These are phyloP conservation scores for Dendrocopos noguchii DNA, from an alignment of 2,113 vertebrate species.

Conservation along the genomic window DNA sequence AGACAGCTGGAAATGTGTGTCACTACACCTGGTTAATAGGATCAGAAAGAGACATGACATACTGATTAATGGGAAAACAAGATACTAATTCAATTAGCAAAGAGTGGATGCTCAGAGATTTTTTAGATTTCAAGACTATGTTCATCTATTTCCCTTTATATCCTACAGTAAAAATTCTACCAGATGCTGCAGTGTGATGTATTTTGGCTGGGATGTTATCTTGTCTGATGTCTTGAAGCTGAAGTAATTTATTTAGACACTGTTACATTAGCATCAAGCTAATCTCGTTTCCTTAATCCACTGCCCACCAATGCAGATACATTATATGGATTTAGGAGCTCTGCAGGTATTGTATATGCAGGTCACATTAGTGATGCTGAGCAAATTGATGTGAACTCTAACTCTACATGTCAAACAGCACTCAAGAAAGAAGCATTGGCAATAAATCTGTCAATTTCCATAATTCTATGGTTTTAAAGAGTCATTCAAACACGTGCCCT, in stretches of 20 bases:
- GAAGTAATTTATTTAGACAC: constrained; percentile 59
- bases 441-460: constrained; percentile 15
- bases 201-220: constrained; percentile 41
- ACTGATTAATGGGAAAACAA: constrained; percentile 28
- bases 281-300: constrained; percentile 58
- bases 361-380: not conserved
- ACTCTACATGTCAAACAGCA: constrained; percentile 4
- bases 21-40: not conserved
- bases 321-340: not conserved
- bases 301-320: not conserved
- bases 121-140: constrained; percentile 46
- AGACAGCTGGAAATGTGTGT: not conserved
- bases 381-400: not conserved
- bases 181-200: constrained; percentile 6
- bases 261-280: constrained; percentile 6
- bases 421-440: constrained; percentile 18
- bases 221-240: constrained; percentile 43
- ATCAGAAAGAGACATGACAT: constrained; percentile 37
- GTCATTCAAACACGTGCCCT: not conserved
- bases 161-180: not conserved
- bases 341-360: constrained; percentile 24
- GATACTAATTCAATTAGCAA: constrained; percentile 27
- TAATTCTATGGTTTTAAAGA: constrained; percentile 22
- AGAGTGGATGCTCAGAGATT: constrained; percentile 32
- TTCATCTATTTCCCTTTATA: constrained; percentile 60